Conservation (phyloP, 2,888 invertebrate species). For the Netelia melanura region DNA sequence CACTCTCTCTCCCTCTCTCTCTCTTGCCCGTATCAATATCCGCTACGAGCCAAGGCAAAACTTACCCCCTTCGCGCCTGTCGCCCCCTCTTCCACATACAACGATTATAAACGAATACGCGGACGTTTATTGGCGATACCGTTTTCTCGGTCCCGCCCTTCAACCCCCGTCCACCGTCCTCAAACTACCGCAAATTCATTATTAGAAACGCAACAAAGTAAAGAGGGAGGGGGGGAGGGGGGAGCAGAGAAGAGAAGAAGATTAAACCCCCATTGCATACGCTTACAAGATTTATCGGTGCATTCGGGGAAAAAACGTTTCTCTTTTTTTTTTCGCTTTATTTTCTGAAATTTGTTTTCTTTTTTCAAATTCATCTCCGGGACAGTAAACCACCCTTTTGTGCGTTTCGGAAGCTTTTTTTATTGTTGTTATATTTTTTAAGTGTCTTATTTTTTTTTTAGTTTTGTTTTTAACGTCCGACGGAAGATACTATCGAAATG, state of each 20-base stretch:
- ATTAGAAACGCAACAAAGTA: conserved; percentile 11
- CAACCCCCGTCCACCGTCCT: background rate
- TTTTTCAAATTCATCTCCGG: background rate
- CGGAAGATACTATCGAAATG: conserved; percentile 8
- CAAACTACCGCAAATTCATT: conserved; percentile 36
- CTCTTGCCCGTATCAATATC: too few relatives aligned
- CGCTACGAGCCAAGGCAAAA: conserved; percentile 10
- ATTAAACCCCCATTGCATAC: too few relatives aligned
- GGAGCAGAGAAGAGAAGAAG: conserved; percentile 11
- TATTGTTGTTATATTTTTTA: conserved; percentile 4
- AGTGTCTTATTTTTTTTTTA: background rate
- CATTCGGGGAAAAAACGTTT: background rate
- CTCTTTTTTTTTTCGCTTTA: background rate
- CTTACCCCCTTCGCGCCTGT: background rate
- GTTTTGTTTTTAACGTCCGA: background rate
- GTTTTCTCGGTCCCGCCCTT: conserved; percentile 46
- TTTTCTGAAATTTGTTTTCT: background rate
- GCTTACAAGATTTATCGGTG: conserved; percentile 51
- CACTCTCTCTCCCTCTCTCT: background rate
- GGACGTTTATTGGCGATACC: conserved; percentile 70
- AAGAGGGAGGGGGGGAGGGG: conserved; percentile 40
- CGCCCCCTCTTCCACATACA: conserved; percentile 21
- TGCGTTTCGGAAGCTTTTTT: background rate
- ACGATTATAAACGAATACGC: conserved; percentile 68
- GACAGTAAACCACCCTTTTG: background rate